Evolutionary conservation across 2,797 vertebrate species (phyloP).

Genomic region (Pipistrellus kuhlii): DNA sequence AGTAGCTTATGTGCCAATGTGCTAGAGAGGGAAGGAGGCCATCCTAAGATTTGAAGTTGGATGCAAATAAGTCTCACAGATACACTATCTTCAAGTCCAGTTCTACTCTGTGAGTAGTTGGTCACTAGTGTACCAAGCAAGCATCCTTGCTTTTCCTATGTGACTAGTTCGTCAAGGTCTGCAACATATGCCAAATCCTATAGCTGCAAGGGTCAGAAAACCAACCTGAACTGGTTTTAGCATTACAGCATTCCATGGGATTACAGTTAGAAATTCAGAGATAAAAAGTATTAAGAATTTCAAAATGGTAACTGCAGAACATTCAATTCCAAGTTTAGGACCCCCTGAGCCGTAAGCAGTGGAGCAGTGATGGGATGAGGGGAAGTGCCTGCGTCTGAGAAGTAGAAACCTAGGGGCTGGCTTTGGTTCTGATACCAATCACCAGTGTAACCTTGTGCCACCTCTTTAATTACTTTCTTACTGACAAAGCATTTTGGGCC

Average conservation of each 20-base stretch:
- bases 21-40: background rate
- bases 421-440: background rate
- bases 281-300: constrained; percentile 24
- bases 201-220: constrained; percentile 11
- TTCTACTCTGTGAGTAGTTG: background rate
- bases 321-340: background rate
- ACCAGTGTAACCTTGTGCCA: background rate
- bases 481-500: background rate
- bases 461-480: background rate
- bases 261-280: background rate
- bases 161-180: background rate
- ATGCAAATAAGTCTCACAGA: constrained; percentile 4
- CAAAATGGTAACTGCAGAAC: background rate
- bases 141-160: background rate
- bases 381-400: background rate
- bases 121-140: background rate
- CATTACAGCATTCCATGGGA: background rate
- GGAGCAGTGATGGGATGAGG: background rate
- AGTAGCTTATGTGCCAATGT: background rate
- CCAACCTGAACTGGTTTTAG: background rate
- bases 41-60: constrained; percentile 11
- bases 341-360: background rate
- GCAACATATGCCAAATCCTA: background rate
- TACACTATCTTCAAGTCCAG: background rate
- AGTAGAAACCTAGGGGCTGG: background rate